These are phyloP conservation scores for Paelopatides confundens DNA, from an alignment of 53 echinoderm and acorn worm genomes.

Conservation along the genomic window DNA sequence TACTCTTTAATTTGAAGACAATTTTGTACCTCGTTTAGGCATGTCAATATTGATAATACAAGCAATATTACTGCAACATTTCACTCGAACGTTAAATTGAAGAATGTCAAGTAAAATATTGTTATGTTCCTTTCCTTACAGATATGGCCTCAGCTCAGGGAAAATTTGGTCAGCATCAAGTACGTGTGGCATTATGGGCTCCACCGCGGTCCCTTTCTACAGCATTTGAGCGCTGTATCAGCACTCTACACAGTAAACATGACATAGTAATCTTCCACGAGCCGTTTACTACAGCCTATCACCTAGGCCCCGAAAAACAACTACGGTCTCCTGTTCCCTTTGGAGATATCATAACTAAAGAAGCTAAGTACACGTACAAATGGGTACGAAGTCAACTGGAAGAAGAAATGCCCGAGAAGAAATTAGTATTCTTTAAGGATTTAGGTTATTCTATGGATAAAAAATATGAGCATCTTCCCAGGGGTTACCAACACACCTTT, in stretches of 20 bases:
- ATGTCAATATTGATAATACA: no score
- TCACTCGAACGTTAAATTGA: no score
- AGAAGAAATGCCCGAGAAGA: constrained; percentile 50
- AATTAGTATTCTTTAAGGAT: constrained; percentile 89
- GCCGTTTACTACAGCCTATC: constrained; percentile 82
- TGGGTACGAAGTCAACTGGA: constrained; percentile 83
- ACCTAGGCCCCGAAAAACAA: constrained; percentile 91
- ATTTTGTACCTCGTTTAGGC: no score
- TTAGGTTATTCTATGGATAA: constrained; percentile 83
- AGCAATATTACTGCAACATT: no score
- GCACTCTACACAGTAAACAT: constrained; percentile 60
- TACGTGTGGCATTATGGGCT: constrained; percentile 89
- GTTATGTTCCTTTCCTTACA: not conserved
- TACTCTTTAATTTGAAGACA: no score
- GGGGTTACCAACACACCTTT: constrained; percentile 90
- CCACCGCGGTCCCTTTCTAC: constrained; percentile 94
- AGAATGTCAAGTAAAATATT: no score
- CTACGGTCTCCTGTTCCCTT: constrained; percentile 32
- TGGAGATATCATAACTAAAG: constrained; percentile 59
- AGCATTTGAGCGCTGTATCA: constrained; percentile 96
- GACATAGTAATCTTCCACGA: constrained; percentile 80
- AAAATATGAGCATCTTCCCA: constrained; percentile 78
- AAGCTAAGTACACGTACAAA: constrained; percentile 65
- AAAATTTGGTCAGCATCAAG: constrained; percentile 8
- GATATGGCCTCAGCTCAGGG: not conserved